Base-by-base conservation (phyloP, 2,888 invertebrate genomes). In the Dione vanillae region DNA sequence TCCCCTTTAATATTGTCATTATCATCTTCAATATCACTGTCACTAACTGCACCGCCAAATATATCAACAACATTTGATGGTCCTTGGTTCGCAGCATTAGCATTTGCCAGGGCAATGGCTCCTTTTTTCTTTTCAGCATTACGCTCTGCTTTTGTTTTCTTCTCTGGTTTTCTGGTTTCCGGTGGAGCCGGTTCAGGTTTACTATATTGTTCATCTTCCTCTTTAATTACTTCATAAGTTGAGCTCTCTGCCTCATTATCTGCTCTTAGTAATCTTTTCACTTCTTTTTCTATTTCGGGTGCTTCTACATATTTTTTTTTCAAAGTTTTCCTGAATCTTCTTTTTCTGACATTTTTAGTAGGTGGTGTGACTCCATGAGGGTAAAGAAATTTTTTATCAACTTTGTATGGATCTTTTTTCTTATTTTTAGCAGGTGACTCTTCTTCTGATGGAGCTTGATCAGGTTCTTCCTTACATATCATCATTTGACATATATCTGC, bases 221-320 rank as follows among this genome's bases (percentile, higher is more conserved):
- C 98, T 80, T 96, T 96, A 20, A 98, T 96, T 0, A 98, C 96
- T 84, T 98, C 98, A 96, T 97, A 98, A 72, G 96, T 96, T 0
- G 98, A 96, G 82, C 95, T 95, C 0, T 96, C 96, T 1, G 99
- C 99, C 85, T 99, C 99, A 83, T 98, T 98, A 84, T 99, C 99
- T 45, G 96, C 96, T 75, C 98, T 94, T 10, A 99, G 92, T 68
- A 99, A 91, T 49, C 98, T 94, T 85, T 99, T 98, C 0, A 99
- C 98, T 93, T 99, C 99, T 85, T 99, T 99, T 84, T 99, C 99
- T 76, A 99, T 98, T 92, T 99, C 99, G 0, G 99, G 99, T 35
- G 98, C 98, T 89, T 99, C 99, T 0, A 98, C 97, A 89, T 97
- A 98, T 89, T 99, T 99, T 87, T 99, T 99, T 85, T 98, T 98